These are phyloP conservation scores for Crax fasciolata DNA, from an alignment of 2,797 vertebrate genomes.

Conservation along the genomic window DNA sequence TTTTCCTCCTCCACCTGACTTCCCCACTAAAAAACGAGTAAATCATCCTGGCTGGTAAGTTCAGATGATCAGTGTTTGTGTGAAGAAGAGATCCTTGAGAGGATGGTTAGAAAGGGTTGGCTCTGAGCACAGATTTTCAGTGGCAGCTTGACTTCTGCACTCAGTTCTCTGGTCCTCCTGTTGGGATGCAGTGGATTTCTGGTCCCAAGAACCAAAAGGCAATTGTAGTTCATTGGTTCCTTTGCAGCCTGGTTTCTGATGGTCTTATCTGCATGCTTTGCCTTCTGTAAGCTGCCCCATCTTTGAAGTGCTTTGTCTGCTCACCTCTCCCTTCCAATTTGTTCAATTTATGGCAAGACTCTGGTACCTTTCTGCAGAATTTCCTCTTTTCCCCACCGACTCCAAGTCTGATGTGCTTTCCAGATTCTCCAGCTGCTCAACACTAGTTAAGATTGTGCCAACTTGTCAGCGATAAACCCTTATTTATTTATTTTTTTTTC, in stretches of 20 bases:
- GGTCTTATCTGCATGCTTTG: background rate
- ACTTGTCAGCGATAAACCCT: background rate
- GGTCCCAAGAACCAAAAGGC: background rate
- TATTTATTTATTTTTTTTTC: rapidly evolving
- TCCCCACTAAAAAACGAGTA: background rate
- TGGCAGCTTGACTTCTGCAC: background rate
- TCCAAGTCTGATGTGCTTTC: background rate
- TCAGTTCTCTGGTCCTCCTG: background rate
- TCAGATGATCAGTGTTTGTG: background rate
- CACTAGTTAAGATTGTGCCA: slow-evolving; percentile 22
- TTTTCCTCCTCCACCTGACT: background rate
- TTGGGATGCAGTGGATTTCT: background rate
- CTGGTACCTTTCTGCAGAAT: background rate
- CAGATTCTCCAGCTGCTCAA: slow-evolving; percentile 24
- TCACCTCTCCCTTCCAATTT: slow-evolving; percentile 10
- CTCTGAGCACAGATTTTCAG: background rate
- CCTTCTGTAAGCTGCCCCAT: background rate
- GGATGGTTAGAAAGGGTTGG: background rate
- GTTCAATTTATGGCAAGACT: background rate
- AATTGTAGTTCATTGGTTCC: background rate
- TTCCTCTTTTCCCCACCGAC: background rate
- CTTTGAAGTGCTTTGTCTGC: background rate
- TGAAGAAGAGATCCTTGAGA: background rate
- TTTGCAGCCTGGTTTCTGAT: background rate
- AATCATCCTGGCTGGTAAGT: background rate